Conservation (phyloP, 2,888 invertebrate species). For the Artemia sinica region DNA sequence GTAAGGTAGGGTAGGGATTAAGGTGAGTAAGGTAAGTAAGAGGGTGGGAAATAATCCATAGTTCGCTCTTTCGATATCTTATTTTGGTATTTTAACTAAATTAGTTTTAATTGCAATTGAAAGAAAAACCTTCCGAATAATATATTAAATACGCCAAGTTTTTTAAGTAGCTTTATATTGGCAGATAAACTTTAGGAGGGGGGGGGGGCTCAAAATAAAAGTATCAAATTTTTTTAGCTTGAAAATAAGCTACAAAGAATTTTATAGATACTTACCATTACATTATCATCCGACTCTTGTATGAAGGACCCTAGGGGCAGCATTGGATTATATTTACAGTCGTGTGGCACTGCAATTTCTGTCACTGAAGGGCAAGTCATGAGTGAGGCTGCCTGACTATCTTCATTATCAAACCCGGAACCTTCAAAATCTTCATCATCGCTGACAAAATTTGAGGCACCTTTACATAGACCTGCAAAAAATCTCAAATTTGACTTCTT, state of each 20-base stretch:
- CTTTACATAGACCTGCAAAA: constrained; percentile 22
- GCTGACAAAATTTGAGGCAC: constrained; percentile 18
- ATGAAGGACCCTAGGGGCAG: constrained; percentile 20
- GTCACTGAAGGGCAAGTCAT: constrained; percentile 13
- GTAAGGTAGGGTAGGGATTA: too few relatives aligned
- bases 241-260: background rate
- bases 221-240: too few relatives aligned
- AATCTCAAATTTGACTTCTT: background rate
- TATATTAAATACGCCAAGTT: too few relatives aligned
- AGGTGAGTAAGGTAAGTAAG: too few relatives aligned
- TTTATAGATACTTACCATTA: constrained; percentile 17
- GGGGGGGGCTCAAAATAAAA: too few relatives aligned
- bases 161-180: too few relatives aligned
- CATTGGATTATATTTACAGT: constrained; percentile 22
- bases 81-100: too few relatives aligned
- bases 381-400: background rate
- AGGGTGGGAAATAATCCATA: too few relatives aligned
- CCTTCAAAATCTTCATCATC: constrained; percentile 24
- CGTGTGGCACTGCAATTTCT: constrained; percentile 17
- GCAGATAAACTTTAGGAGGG: too few relatives aligned
- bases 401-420: constrained; percentile 17
- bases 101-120: too few relatives aligned
- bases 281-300: constrained; percentile 21
- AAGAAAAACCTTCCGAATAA: too few relatives aligned
- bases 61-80: too few relatives aligned